Base-by-base conservation (phyloP, 2,113 vertebrate species). In the Psittacula cyanocephala region DNA sequence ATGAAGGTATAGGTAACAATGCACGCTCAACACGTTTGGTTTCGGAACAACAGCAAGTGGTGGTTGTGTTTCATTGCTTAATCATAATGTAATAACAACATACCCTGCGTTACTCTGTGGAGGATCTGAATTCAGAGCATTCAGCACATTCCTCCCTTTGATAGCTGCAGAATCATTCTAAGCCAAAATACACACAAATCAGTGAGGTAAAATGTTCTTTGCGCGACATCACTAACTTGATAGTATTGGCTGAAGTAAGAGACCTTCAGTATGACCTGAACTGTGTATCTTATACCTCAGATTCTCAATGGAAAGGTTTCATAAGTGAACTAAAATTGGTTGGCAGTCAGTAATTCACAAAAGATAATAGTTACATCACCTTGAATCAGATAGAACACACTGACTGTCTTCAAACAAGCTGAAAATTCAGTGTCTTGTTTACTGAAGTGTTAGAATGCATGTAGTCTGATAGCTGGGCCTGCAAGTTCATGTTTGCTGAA, bases 131-230 rank as follows among this genome's bases (percentile, higher is more conserved):
- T 93, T 89, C 80, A 57, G 83, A 94, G 39, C 72, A 17, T 41
- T 95, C 94, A 96, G 95, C 96, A 96, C 95, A 94, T 96, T 94
- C 91, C 86, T 96, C 64, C 90, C 69, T 31, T 7, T 57, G 93
- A 69, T 78, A 88, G 70, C 79, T 90, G 68, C 79, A 93, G 68
- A 7, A 31, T 55, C 49, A 3, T 5, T 18, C 47, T 12, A 81
- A 91, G 92, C 90, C 95, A 93, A 96, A 91, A 74, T 13, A 93
- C 90, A 94, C 90, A 95, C 44, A 41, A 2, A 74, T 47, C 49
- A 23, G 68, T 20, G 8, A 80, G 87, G 64, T 41, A 74, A 31
- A 47, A 91, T 60, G 80, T 62, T 49, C 43, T 91, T 63, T 44
- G 33, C 77, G 87, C 3, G 2, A 59, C 78, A 81, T 72, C 78